Evolutionary conservation across 2,797 vertebrate genomes (phyloP).

Genomic region (Tragopan temminckii): DNA sequence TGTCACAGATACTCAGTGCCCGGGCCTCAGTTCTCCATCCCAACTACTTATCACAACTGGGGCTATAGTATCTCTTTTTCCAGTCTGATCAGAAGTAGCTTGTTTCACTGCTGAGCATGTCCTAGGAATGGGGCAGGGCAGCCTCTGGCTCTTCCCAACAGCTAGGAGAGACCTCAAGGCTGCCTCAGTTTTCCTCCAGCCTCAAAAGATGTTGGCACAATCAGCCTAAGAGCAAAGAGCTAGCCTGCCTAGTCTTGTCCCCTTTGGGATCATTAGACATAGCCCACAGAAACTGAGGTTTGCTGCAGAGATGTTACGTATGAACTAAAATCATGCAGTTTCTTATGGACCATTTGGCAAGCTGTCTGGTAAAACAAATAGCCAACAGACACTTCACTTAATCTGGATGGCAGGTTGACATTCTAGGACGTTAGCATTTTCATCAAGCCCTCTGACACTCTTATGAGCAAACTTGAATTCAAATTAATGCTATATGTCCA

Average conservation of each 20-base stretch:
- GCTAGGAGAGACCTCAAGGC: neutral
- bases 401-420: neutral
- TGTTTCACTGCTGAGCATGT: neutral
- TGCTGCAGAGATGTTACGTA: neutral
- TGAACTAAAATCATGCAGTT: rapidly evolving
- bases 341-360: neutral
- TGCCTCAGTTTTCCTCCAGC: neutral
- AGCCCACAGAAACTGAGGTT: neutral
- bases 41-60: neutral
- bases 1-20: neutral
- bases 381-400: neutral
- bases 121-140: neutral
- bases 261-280: neutral
- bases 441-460: neutral
- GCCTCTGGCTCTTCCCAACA: neutral
- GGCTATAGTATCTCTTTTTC: neutral
- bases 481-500: neutral
- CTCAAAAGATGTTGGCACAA: neutral
- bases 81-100: neutral
- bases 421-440: neutral
- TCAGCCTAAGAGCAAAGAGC: rapidly evolving
- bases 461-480: neutral
- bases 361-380: neutral
- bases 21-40: neutral
- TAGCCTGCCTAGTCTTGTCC: neutral